Conservation (phyloP, 2,888 invertebrate species). For the Heliconius erato region DNA sequence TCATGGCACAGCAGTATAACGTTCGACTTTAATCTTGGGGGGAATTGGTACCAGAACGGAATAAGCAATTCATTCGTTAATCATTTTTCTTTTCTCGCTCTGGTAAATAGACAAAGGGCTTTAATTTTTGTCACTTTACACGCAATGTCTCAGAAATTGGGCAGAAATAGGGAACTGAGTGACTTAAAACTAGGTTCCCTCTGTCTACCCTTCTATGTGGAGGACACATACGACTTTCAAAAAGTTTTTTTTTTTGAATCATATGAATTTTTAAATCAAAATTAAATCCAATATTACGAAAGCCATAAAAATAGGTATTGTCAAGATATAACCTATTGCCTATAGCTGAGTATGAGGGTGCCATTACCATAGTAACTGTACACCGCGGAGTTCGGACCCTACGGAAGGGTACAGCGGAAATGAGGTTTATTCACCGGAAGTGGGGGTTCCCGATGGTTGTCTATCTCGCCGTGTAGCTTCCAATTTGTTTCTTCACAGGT, state of each 20-base stretch:
- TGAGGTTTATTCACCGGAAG: slow-evolving; percentile 80
- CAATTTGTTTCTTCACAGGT: slow-evolving; percentile 43
- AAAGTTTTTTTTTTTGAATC: too few species aligned
- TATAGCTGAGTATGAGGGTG: slow-evolving; percentile 39
- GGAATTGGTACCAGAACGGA: too few species aligned
- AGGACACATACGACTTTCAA: not conserved
- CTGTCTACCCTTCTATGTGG: not conserved
- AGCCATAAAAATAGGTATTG: slow-evolving; percentile 30
- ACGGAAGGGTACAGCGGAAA: slow-evolving; percentile 78
- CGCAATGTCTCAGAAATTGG: too few species aligned
- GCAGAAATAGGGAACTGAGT: not conserved
- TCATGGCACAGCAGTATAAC: not conserved
- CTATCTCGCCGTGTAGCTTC: slow-evolving; percentile 40
- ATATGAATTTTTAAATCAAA: not conserved
- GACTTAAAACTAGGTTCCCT: not conserved
- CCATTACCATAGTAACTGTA: slow-evolving; percentile 50
- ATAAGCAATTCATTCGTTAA: too few species aligned
- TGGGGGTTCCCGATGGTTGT: slow-evolving; percentile 54
- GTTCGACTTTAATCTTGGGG: too few species aligned
- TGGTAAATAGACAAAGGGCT: too few species aligned
- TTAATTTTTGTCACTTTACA: too few species aligned
- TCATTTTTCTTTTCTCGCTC: too few species aligned
- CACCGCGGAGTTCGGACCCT: slow-evolving; percentile 55
- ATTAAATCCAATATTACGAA: not conserved
- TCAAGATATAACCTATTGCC: slow-evolving; percentile 29